Evolutionary conservation across 2,888 invertebrate genomes (phyloP).

Genomic region (Xestia xanthographa): DNA sequence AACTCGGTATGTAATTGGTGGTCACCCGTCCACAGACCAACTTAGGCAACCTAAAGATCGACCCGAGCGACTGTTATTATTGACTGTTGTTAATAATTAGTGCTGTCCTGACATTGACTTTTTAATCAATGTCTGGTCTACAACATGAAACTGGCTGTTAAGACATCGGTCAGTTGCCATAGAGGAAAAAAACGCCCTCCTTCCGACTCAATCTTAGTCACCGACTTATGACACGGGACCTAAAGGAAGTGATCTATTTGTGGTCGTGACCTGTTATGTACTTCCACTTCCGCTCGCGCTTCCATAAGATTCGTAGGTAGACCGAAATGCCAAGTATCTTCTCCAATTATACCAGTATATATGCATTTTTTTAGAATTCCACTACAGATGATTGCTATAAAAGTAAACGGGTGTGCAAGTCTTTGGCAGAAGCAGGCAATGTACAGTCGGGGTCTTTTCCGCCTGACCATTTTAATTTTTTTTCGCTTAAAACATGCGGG

Average conservation of each 20-base stretch:
- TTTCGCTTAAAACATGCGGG: too few relatives aligned
- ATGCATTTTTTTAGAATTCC: not conserved
- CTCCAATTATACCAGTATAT: not conserved
- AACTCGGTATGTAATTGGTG: too few relatives aligned
- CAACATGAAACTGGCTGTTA: not conserved
- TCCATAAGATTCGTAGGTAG: not conserved
- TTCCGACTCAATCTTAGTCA: slow-evolving; percentile 32
- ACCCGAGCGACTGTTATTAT: too few relatives aligned
- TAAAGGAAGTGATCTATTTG: slow-evolving; percentile 37
- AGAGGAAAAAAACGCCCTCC: slow-evolving; percentile 5
- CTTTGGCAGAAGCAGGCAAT: not conserved
- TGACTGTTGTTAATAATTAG: too few relatives aligned
- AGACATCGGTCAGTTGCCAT: not conserved
- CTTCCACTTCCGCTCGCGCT: not conserved
- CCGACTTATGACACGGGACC: slow-evolving; percentile 5
- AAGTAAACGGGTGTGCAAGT: not conserved
- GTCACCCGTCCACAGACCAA: too few relatives aligned
- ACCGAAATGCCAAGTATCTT: not conserved
- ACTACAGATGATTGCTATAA: not conserved
- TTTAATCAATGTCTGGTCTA: too few relatives aligned
- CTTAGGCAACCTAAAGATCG: too few relatives aligned
- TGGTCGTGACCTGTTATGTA: slow-evolving; percentile 4
- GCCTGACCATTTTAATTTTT: too few relatives aligned
- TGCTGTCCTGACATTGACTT: not conserved
- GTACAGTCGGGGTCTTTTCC: too few relatives aligned